These are phyloP conservation scores for Tapirus indicus DNA, from an alignment of 2,797 vertebrate species.

Conservation along the genomic window DNA sequence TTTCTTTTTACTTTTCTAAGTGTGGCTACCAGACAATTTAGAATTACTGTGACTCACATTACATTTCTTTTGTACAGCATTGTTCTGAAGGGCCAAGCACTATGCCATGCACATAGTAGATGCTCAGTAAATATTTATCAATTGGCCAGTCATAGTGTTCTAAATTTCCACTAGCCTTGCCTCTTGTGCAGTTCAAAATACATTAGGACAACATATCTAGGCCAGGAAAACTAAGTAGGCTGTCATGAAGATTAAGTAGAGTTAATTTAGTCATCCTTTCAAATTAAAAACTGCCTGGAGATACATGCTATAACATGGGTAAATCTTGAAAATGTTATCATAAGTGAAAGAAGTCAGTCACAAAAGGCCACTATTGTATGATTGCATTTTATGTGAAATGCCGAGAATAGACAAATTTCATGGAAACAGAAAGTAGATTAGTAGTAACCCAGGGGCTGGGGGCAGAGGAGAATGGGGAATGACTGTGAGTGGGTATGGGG, in stretches of 20 bases:
- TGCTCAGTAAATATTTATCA: not conserved
- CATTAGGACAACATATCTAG: not conserved
- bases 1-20: not conserved
- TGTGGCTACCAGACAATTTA: not conserved
- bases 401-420: not conserved
- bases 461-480: not conserved
- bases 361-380: not conserved
- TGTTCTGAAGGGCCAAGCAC: not conserved
- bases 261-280: slow-evolving; percentile 14
- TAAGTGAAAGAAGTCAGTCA: not conserved
- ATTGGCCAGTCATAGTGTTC: not conserved
- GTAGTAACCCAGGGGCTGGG: not conserved
- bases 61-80: not conserved
- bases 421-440: slow-evolving; percentile 7
- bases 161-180: not conserved
- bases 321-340: not conserved
- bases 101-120: not conserved
- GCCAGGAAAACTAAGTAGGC: not conserved
- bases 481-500: not conserved
- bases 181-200: not conserved
- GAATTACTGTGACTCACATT: not conserved
- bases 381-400: slow-evolving; percentile 2
- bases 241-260: not conserved
- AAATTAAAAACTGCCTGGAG: not conserved
- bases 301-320: not conserved